A percentile compares a stretch with the other conserved stretches of the same genome.
phyloP scores from a whole-genome alignment of 2,888 invertebrate species.

The Megalurothrips usitatus region DNA sequence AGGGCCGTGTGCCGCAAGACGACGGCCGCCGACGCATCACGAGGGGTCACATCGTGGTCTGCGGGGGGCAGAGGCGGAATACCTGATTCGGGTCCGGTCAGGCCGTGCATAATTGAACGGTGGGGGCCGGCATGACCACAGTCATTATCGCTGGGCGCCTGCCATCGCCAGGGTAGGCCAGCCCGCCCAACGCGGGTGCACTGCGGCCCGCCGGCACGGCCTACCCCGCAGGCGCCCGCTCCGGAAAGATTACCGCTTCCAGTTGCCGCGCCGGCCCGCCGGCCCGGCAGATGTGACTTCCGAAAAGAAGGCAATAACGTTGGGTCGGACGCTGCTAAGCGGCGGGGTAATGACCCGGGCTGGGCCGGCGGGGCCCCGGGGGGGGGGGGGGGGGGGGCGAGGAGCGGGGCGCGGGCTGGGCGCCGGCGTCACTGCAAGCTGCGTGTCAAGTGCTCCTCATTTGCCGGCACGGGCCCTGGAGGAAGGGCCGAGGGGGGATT shows the following conservation, averaged over 20 bases:
- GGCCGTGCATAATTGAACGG: too few species aligned
- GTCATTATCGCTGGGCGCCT: too few species aligned
- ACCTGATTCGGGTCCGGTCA: too few species aligned
- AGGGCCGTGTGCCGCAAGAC: background rate
- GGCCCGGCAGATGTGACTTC: background rate
- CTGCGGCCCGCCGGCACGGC: too few species aligned
- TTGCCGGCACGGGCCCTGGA: background rate
- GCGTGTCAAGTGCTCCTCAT: conserved; percentile 11
- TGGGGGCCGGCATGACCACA: too few species aligned
- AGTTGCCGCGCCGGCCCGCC: background rate
- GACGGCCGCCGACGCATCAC: too few species aligned
- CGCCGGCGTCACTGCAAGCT: background rate
- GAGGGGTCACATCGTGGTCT: too few species aligned
- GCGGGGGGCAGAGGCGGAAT: too few species aligned
- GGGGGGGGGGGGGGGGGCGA: background rate
- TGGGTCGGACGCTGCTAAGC: background rate
- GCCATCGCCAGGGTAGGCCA: too few species aligned
- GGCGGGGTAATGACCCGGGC: background rate
- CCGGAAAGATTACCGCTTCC: background rate
- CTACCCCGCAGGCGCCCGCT: background rate
- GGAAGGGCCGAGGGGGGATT: background rate
- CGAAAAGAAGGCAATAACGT: background rate
- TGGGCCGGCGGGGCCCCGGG: background rate
- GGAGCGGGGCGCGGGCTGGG: background rate
- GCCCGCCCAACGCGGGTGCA: too few species aligned